phyloP scores from a whole-genome alignment of 2,888 invertebrate species.

The Malachius bipustulatus region DNA sequence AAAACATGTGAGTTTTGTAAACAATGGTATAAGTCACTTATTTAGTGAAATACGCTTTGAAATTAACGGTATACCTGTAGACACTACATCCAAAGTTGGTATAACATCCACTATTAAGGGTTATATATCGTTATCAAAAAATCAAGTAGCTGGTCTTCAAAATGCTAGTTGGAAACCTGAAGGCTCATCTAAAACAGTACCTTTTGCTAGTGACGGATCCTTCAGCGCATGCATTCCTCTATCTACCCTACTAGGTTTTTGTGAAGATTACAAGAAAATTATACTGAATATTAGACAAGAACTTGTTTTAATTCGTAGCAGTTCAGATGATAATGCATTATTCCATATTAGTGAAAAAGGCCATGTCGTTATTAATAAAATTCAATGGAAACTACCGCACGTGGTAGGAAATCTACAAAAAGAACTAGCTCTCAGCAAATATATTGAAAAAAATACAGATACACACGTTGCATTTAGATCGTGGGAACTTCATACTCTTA shows the following conservation, averaged over 20 bases:
- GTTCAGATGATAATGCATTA: slow-evolving; percentile 20
- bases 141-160: slow-evolving; percentile 20
- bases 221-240: slow-evolving; percentile 18
- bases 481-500: slow-evolving; percentile 19
- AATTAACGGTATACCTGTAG: slow-evolving; percentile 28
- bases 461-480: too few species aligned
- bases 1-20: slow-evolving; percentile 4
- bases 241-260: slow-evolving; percentile 27
- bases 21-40: slow-evolving; percentile 10
- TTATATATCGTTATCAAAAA: slow-evolving; percentile 24
- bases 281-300: too few species aligned
- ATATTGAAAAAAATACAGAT: too few species aligned
- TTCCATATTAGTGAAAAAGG: background rate
- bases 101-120: slow-evolving; percentile 28
- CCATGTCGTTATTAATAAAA: slow-evolving; percentile 6
- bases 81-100: slow-evolving; percentile 26
- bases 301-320: too few species aligned
- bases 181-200: slow-evolving; percentile 8
- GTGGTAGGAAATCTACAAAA: too few species aligned
- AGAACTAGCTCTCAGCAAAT: too few species aligned
- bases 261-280: slow-evolving; percentile 30
- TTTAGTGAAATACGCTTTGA: slow-evolving; percentile 27
- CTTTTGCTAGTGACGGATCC: slow-evolving; percentile 16
- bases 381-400: too few species aligned
- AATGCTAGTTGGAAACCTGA: slow-evolving; percentile 22